A percentile compares a stretch with the other conserved stretches of the same genome.
Evolutionary conservation across 2,113 vertebrate genomes (phyloP).

Genomic region (Chaetodon trifascialis): DNA sequence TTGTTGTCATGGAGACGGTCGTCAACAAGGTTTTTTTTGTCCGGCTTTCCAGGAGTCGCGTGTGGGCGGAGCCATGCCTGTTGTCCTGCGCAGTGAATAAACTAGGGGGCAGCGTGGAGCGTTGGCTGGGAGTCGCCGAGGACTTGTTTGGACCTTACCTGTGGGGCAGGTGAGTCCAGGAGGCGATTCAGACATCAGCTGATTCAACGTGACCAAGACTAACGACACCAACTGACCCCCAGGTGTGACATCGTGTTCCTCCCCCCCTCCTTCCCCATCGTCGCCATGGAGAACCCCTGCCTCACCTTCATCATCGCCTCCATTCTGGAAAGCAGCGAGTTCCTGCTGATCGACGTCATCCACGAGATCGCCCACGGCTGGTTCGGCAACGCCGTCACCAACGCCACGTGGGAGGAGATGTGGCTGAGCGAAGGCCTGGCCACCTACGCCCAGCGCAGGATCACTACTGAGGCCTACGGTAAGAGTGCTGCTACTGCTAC

Average conservation of each 20-base stretch:
- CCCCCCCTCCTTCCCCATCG: conserved; percentile 96
- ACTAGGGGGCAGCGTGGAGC: conserved; percentile 92
- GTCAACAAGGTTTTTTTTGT: background rate
- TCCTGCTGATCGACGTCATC: conserved; percentile 94
- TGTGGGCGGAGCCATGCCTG: conserved; percentile 97
- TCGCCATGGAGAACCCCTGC: conserved; percentile 99
- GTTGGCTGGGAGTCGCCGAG: conserved; percentile 93
- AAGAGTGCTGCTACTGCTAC: conserved; percentile 7
- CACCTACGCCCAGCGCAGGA: conserved; percentile 95
- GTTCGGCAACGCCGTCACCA: conserved; percentile 98
- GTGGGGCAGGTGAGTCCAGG: conserved; percentile 91
- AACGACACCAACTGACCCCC: background rate
- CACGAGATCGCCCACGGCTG: conserved; percentile 97
- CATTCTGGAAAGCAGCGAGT: conserved; percentile 97
- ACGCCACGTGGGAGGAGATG: conserved; percentile 98
- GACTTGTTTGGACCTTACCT: conserved; percentile 93
- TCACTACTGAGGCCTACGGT: conserved; percentile 95
- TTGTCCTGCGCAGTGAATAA: conserved; percentile 92
- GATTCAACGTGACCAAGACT: too few species aligned
- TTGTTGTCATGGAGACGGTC: too few species aligned
- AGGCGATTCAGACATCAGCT: background rate
- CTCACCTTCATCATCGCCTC: conserved; percentile 98
- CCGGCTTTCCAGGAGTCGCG: conserved; percentile 88
- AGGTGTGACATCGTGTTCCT: conserved; percentile 99
- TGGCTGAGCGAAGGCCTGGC: conserved; percentile 98